phyloP scores from a whole-genome alignment of 2,888 invertebrate species.

The Pteria penguin region DNA sequence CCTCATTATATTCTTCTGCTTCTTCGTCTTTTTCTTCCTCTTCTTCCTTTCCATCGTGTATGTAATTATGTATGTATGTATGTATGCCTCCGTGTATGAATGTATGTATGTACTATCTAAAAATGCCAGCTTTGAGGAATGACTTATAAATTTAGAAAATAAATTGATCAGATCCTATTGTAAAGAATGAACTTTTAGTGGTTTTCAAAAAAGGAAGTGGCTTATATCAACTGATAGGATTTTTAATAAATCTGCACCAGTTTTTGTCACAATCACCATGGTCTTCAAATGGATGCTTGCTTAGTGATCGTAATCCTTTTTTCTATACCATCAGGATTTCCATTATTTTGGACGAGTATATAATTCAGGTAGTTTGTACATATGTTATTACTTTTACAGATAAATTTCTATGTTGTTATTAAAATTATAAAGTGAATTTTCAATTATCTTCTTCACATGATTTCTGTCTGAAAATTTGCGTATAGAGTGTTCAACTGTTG shows the following conservation, averaged over 20 bases:
- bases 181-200: not conserved
- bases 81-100: too few species aligned
- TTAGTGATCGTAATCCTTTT: not conserved
- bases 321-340: constrained; percentile 7
- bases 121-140: constrained; percentile 15
- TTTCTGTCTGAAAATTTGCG: too few species aligned
- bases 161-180: not conserved
- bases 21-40: too few species aligned
- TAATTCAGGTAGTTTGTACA: constrained; percentile 4
- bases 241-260: not conserved
- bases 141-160: not conserved
- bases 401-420: not conserved
- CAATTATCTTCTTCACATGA: too few species aligned
- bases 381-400: not conserved
- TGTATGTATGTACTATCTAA: too few species aligned
- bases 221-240: not conserved
- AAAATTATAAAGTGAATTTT: too few species aligned
- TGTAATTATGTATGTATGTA: too few species aligned
- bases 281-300: constrained; percentile 19
- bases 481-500: too few species aligned
- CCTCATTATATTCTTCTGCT: too few species aligned
- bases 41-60: too few species aligned
- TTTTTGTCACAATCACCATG: constrained; percentile 1
- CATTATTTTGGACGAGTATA: constrained; percentile 9
- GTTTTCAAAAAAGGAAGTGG: constrained; percentile 8